phyloP scores from a whole-genome alignment of 2,888 invertebrate genomes.

The Drosophila flavopinicola region DNA sequence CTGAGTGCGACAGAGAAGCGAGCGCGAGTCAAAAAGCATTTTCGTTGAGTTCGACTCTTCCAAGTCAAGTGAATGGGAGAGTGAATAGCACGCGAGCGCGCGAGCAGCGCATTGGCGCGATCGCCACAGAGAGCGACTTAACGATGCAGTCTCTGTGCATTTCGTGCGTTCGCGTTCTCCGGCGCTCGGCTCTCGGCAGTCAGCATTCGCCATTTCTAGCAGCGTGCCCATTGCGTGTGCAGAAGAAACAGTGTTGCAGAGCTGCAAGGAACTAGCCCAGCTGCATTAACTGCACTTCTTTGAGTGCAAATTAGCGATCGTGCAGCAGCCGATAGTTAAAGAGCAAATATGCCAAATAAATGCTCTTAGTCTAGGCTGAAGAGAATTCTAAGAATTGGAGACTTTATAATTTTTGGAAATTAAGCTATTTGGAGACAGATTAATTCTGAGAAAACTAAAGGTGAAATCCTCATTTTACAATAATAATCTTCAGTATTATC shows the following conservation, averaged over 20 bases:
- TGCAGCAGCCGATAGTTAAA: not conserved
- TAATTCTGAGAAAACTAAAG: too few species aligned
- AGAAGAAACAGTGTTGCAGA: not conserved
- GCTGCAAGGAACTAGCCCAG: too few species aligned
- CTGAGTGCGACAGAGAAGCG: constrained; percentile 27
- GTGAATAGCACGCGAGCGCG: constrained; percentile 9
- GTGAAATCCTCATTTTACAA: too few species aligned
- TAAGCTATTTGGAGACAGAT: too few species aligned
- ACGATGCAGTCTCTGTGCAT: not conserved
- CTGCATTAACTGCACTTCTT: not conserved
- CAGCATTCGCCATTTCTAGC: not conserved
- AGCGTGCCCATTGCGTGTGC: not conserved
- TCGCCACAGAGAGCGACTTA: not conserved
- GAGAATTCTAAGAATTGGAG: too few species aligned
- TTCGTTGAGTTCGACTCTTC: constrained; percentile 28
- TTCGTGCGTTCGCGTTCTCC: too few species aligned
- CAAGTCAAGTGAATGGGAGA: not conserved
- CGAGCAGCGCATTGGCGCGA: constrained; percentile 5
- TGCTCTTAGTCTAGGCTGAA: not conserved
- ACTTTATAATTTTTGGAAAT: too few species aligned
- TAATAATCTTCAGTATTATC: too few species aligned
- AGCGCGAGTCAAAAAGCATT: constrained; percentile 26
- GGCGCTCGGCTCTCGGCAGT: not conserved
- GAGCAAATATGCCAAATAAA: not conserved
- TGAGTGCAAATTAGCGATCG: not conserved